Percentiles rank a stretch among this genome's conserved stretches.
These are phyloP conservation scores for Nestor notabilis DNA, from an alignment of 2,113 vertebrate species.

Conservation along the genomic window DNA sequence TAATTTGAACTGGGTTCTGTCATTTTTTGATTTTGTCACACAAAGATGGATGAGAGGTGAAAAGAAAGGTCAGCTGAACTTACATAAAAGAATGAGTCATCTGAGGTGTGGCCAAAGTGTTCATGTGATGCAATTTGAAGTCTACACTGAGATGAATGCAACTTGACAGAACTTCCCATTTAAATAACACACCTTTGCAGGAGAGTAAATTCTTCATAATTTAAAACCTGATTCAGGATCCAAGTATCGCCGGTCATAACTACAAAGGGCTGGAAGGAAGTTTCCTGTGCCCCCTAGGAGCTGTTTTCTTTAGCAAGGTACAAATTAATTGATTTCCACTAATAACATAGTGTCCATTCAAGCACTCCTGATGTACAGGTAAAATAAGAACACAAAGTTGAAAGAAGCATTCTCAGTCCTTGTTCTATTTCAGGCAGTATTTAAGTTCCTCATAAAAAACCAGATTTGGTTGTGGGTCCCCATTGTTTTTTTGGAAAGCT, in stretches of 20 bases:
- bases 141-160: not conserved
- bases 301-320: not conserved
- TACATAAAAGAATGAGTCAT: not conserved
- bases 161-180: not conserved
- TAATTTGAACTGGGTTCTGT: not conserved
- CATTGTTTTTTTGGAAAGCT: not conserved
- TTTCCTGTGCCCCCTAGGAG: not conserved
- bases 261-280: not conserved
- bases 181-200: not conserved
- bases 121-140: not conserved
- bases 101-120: not conserved
- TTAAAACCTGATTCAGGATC: not conserved
- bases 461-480: not conserved
- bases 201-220: not conserved
- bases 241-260: not conserved
- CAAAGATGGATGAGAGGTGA: not conserved
- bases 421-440: not conserved
- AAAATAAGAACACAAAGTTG: not conserved
- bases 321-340: not conserved
- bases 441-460: not conserved
- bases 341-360: not conserved
- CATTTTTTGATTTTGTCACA: not conserved
- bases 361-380: not conserved
- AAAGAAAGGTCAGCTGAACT: not conserved
- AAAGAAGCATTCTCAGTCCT: not conserved